These are phyloP conservation scores for Polydrusus tereticollis DNA, from an alignment of 2,888 invertebrate genomes.

Conservation along the genomic window DNA sequence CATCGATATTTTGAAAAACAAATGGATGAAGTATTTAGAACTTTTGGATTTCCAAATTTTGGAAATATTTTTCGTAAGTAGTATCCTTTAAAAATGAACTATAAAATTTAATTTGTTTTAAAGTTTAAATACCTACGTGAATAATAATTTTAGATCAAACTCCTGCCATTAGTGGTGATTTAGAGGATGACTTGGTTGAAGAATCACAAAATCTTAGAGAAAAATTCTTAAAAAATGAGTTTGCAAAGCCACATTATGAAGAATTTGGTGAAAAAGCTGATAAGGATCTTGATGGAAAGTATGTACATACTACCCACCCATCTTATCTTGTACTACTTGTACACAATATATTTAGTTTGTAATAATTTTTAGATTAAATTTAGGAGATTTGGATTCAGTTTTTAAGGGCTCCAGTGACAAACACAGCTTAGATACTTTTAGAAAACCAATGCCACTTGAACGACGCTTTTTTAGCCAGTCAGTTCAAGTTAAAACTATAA, in stretches of 20 bases:
- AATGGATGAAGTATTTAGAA: slow-evolving; percentile 71
- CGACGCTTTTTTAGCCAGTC: slow-evolving; percentile 68
- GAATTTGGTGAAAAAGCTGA: slow-evolving; percentile 57
- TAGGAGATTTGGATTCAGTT: slow-evolving; percentile 29
- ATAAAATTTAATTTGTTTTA: not conserved
- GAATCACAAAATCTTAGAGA: slow-evolving; percentile 65
- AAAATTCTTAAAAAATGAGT: slow-evolving; percentile 71
- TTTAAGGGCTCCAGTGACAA: slow-evolving; percentile 17
- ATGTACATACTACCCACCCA: too few species aligned
- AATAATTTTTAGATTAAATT: slow-evolving; percentile 17
- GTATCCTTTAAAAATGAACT: not conserved
- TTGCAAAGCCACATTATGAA: slow-evolving; percentile 53
- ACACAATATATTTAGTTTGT: not conserved
- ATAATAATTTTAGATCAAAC: slow-evolving; percentile 7
- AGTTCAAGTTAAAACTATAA: slow-evolving; percentile 69
- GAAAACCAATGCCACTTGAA: slow-evolving; percentile 8
- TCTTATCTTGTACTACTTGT: not conserved
- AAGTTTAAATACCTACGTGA: too few species aligned
- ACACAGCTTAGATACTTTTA: not conserved
- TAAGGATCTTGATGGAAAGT: slow-evolving; percentile 56
- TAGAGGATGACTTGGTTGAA: slow-evolving; percentile 9
- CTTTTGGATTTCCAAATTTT: slow-evolving; percentile 59
- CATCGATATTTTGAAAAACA: slow-evolving; percentile 74
- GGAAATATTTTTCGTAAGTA: slow-evolving; percentile 38
- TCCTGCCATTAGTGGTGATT: slow-evolving; percentile 40